Percentiles rank a stretch among this genome's conserved stretches.
These are phyloP conservation scores for Falco berigora DNA, from an alignment of 2,797 vertebrate genomes.

Conservation along the genomic window DNA sequence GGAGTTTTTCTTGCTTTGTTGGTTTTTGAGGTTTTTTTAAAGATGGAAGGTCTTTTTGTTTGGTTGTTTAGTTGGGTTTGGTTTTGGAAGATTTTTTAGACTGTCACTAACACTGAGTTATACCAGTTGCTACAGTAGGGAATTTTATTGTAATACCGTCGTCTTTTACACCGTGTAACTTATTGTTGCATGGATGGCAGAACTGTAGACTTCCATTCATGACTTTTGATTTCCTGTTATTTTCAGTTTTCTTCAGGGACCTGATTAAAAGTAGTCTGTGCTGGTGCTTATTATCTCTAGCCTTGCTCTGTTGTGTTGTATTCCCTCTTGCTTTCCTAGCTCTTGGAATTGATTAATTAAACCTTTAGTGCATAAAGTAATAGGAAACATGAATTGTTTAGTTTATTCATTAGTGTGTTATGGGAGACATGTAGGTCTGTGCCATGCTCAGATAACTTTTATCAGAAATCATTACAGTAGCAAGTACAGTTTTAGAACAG, in stretches of 20 bases:
- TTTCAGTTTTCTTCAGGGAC: conserved; percentile 20
- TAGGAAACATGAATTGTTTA: not conserved
- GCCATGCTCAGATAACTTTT: not conserved
- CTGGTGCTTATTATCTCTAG: not conserved
- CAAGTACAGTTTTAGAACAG: not conserved
- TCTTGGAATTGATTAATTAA: conserved; percentile 43
- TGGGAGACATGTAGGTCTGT: not conserved
- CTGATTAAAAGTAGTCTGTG: conserved; percentile 37
- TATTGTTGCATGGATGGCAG: not conserved
- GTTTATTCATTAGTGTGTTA: conserved; percentile 13
- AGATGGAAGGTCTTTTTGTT: not conserved
- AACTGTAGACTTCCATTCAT: not conserved
- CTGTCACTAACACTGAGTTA: not conserved
- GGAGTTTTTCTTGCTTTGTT: not conserved
- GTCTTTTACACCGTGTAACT: not conserved
- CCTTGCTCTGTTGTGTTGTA: conserved; percentile 4
- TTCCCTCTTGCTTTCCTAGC: conserved; percentile 41
- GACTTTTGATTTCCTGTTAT: conserved; percentile 23
- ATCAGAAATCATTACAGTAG: not conserved
- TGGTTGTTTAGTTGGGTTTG: not conserved
- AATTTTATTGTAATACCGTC: not conserved
- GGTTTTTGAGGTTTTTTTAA: not conserved
- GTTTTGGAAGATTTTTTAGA: not conserved
- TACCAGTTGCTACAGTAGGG: not conserved
- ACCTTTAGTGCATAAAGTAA: not conserved